Conservation (phyloP, 2,113 vertebrate genomes). For the Oncorhynchus clarkii region DNA sequence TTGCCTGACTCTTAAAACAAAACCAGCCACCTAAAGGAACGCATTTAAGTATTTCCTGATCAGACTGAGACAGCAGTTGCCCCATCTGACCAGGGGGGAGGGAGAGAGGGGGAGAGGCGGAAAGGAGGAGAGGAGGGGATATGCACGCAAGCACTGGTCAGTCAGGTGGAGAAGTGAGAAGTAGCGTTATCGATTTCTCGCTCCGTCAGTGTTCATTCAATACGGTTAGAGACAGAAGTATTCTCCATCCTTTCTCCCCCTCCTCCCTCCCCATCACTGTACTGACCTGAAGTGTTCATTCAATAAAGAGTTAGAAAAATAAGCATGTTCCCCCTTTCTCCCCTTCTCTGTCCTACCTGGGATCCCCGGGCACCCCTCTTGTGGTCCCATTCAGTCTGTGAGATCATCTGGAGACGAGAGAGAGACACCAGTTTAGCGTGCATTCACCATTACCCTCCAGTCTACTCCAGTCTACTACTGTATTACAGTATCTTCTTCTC, state of each 20-base stretch:
- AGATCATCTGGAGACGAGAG: conserved; percentile 46
- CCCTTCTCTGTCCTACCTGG: conserved; percentile 43
- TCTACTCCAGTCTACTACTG: not conserved
- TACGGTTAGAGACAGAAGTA: not conserved
- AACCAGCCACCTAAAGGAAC: too few species aligned
- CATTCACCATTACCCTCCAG: conserved; percentile 17
- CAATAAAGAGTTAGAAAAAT: too few species aligned
- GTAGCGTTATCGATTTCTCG: not conserved
- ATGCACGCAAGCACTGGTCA: not conserved
- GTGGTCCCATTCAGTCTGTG: conserved; percentile 56
- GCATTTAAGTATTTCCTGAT: too few species aligned
- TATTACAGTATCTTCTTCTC: conserved; percentile 8
- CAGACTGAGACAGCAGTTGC: too few species aligned
- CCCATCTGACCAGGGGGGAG: not conserved
- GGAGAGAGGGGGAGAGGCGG: not conserved
- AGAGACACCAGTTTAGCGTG: conserved; percentile 7
- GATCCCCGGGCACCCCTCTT: conserved; percentile 51
- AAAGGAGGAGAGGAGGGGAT: not conserved
- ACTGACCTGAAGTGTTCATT: too few species aligned
- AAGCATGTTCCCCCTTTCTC: too few species aligned
- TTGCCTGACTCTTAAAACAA: too few species aligned
- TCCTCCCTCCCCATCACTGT: too few species aligned
- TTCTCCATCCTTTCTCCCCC: too few species aligned
- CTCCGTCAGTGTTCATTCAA: not conserved
- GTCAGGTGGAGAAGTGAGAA: not conserved